Conservation (phyloP, 2,113 vertebrate genomes). For the Megaceryle torquata region DNA sequence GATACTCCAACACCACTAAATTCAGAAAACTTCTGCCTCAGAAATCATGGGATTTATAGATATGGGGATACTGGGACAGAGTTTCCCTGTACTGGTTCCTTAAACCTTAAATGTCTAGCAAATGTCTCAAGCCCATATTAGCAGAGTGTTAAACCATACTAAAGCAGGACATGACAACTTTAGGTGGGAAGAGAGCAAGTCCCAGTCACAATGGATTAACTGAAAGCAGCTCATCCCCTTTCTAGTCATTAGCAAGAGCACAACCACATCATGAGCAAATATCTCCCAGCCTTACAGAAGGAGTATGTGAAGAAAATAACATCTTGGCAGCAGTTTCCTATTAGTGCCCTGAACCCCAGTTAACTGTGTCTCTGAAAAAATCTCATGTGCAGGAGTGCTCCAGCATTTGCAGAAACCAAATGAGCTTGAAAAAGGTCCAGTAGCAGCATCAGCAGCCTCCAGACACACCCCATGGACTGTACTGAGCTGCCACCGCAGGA, state of each 20-base stretch:
- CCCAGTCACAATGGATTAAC: background rate
- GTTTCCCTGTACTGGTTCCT: background rate
- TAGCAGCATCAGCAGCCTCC: background rate
- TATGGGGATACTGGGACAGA: background rate
- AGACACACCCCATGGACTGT: background rate
- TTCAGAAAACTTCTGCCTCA: background rate
- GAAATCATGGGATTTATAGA: background rate
- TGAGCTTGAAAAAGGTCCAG: background rate
- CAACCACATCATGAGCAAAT: background rate
- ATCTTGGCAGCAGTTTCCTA: background rate
- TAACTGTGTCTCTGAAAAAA: background rate
- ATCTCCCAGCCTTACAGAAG: background rate
- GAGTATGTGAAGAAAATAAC: background rate
- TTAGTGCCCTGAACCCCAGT: background rate
- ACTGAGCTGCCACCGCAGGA: background rate
- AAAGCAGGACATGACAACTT: background rate
- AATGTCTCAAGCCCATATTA: fast-evolving
- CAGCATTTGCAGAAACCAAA: background rate
- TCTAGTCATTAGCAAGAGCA: background rate
- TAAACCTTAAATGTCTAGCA: background rate
- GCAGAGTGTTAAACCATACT: background rate
- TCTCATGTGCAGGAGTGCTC: background rate
- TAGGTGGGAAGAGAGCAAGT: background rate
- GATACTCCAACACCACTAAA: background rate
- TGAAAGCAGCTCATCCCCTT: background rate